Evolutionary conservation across 2,113 vertebrate species (phyloP).

Genomic region (Mormyrus iriodes): DNA sequence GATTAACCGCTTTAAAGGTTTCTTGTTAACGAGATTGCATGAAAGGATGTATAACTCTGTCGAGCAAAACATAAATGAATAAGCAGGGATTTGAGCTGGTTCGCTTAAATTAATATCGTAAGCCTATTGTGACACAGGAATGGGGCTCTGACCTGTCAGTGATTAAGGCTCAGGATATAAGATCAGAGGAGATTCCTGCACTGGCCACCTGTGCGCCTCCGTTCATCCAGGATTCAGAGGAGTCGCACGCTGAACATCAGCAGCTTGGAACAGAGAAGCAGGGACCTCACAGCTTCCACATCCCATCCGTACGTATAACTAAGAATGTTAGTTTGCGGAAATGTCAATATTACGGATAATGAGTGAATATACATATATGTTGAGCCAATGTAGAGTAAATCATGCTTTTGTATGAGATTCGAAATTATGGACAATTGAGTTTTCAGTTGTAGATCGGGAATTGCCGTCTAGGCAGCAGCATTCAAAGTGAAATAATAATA

Average conservation of each 20-base stretch:
- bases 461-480: neutral
- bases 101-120: slow-evolving; percentile 14
- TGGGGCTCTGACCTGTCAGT: slow-evolving; percentile 14
- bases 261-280: neutral
- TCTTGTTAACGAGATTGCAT: slow-evolving; percentile 14
- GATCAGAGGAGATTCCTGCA: neutral
- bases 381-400: neutral
- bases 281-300: too few relatives aligned
- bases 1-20: slow-evolving; percentile 17
- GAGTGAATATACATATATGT: too few relatives aligned
- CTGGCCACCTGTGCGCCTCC: neutral
- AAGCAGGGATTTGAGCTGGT: slow-evolving; percentile 13
- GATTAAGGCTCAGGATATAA: neutral
- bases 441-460: neutral
- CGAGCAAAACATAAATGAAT: neutral
- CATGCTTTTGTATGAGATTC: neutral
- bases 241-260: neutral
- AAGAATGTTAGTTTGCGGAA: too few relatives aligned
- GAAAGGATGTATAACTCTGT: neutral
- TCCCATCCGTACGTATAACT: too few relatives aligned
- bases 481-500: slow-evolving; percentile 32
- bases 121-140: neutral
- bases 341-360: too few relatives aligned
- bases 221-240: neutral
- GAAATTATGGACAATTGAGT: neutral